These are phyloP conservation scores for Mola mola DNA, from an alignment of 2,113 vertebrate species.

Conservation along the genomic window DNA sequence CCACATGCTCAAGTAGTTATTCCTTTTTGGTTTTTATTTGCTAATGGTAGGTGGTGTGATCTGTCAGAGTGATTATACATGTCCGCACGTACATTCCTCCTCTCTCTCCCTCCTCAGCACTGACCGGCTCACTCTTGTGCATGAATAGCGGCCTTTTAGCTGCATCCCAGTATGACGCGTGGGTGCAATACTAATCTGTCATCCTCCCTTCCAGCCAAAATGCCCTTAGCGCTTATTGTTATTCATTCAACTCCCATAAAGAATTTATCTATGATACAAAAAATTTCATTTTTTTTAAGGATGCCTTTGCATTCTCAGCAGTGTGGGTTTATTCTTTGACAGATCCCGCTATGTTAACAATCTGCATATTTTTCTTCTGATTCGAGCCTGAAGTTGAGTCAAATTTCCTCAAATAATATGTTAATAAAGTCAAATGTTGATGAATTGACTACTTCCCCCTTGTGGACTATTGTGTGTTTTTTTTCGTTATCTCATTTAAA, in stretches of 20 bases:
- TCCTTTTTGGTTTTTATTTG: constrained; percentile 7
- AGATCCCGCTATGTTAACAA: neutral
- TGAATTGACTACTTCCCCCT: too few relatives aligned
- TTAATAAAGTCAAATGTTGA: too few relatives aligned
- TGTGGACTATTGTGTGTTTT: too few relatives aligned
- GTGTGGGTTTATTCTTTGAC: neutral
- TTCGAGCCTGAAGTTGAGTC: too few relatives aligned
- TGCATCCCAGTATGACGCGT: constrained; percentile 62
- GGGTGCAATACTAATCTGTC: constrained; percentile 78
- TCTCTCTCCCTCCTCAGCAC: constrained; percentile 33
- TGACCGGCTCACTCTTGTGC: constrained; percentile 36
- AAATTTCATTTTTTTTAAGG: neutral
- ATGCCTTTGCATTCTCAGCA: neutral
- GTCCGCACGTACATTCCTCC: constrained; percentile 38
- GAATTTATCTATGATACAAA: constrained; percentile 3
- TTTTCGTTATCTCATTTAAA: too few relatives aligned
- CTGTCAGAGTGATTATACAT: constrained; percentile 40
- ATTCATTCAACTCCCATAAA: neutral
- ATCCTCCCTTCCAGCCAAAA: constrained; percentile 52
- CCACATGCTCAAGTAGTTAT: neutral
- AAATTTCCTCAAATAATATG: too few relatives aligned
- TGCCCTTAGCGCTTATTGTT: constrained; percentile 12
- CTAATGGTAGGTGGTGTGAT: constrained; percentile 36
- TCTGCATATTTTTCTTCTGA: neutral
- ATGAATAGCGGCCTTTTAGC: constrained; percentile 71